Evolutionary conservation across 92 coral and sea anemone genomes (phyloP).

Genomic region (Metridium senile): DNA sequence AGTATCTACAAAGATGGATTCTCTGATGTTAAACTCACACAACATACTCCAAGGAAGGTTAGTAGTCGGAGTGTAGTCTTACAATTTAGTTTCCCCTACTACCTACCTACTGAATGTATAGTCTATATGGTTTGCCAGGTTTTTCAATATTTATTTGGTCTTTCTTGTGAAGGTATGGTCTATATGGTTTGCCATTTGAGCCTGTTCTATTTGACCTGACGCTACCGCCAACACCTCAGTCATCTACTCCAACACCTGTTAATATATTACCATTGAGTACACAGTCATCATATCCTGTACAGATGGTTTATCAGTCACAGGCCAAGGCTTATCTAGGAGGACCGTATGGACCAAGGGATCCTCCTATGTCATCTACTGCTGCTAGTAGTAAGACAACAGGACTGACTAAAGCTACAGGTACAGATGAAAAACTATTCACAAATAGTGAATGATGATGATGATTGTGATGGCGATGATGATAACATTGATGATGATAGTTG

Average conservation of each 20-base stretch:
- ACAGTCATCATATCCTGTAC: not conserved
- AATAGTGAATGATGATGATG: not conserved
- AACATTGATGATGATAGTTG: not conserved
- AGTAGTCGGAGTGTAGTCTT: not conserved
- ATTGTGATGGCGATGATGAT: not conserved
- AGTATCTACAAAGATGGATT: slow-evolving; percentile 65
- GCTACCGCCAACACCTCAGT: slow-evolving; percentile 40
- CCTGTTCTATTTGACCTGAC: slow-evolving; percentile 88
- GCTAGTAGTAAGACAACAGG: slow-evolving; percentile 7
- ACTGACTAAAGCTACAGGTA: slow-evolving; percentile 8
- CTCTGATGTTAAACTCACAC: slow-evolving; percentile 60
- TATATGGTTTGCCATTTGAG: slow-evolving; percentile 94
- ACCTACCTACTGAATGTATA: no score
- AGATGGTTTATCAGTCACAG: not conserved
- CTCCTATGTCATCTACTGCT: slow-evolving; percentile 1
- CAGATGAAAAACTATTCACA: not conserved
- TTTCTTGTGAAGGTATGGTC: slow-evolving; percentile 62
- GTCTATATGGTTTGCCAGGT: not conserved
- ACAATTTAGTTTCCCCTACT: no score
- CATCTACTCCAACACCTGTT: slow-evolving; percentile 17
- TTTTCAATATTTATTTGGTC: not conserved
- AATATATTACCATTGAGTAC: not conserved
- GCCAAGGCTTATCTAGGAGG: slow-evolving; percentile 4
- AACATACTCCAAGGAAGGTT: slow-evolving; percentile 79
- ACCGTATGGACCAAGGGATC: slow-evolving; percentile 15